phyloP scores from a whole-genome alignment of 2,113 vertebrate genomes.

The Platanista minor region DNA sequence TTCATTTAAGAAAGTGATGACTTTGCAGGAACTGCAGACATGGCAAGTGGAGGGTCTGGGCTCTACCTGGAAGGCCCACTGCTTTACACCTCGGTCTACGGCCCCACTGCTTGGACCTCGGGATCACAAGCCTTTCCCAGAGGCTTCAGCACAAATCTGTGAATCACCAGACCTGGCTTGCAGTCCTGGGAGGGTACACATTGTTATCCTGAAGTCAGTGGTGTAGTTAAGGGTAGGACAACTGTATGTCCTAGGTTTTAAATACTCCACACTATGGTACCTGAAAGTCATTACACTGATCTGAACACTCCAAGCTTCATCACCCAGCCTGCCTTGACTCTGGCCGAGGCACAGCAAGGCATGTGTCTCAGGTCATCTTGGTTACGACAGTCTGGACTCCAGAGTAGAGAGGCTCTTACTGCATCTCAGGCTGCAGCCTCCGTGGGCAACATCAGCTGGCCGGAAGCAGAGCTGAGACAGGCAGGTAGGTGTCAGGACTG shows the following conservation, averaged over 20 bases:
- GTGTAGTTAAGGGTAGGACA: neutral
- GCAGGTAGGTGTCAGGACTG: neutral
- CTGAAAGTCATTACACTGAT: neutral
- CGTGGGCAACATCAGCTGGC: neutral
- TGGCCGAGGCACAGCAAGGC: too few relatives aligned
- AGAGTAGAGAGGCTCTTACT: neutral
- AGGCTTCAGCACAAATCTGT: neutral
- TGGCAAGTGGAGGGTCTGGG: neutral
- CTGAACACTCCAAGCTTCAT: neutral
- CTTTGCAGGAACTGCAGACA: neutral
- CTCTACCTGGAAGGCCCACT: too few relatives aligned
- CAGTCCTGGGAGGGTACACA: neutral
- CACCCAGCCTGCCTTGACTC: neutral
- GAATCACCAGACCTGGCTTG: neutral
- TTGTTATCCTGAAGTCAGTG: neutral
- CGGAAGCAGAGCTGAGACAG: neutral
- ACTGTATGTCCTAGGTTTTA: neutral
- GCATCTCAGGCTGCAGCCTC: neutral
- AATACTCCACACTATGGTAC: neutral
- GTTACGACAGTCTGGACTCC: rapidly evolving
- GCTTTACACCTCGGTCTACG: rapidly evolving
- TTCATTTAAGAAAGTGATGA: neutral
- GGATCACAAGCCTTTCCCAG: neutral
- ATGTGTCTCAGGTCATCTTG: neutral
- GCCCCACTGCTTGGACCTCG: neutral